These are phyloP conservation scores for Aythya baeri DNA, from an alignment of 2,113 vertebrate genomes.

Conservation along the genomic window DNA sequence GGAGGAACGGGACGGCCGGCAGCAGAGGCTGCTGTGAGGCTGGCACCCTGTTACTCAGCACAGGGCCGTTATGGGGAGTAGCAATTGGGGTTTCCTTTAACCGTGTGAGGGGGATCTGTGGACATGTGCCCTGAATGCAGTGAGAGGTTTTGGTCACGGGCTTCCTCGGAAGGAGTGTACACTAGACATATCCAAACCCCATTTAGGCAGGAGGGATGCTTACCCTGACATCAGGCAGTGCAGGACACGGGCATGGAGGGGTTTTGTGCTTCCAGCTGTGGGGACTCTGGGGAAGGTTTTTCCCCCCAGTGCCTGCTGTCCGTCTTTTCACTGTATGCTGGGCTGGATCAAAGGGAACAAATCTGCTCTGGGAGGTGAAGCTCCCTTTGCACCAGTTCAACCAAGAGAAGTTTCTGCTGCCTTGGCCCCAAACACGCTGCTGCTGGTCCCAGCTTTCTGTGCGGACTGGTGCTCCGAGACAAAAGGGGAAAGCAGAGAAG, in stretches of 20 bases:
- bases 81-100: neutral
- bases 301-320: neutral
- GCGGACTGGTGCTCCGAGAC: neutral
- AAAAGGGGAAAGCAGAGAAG: neutral
- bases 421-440: accelerated
- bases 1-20: neutral
- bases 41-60: neutral
- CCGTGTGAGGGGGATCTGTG: neutral
- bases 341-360: neutral
- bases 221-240: too few species aligned
- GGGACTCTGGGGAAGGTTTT: neutral
- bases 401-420: neutral
- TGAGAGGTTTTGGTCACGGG: neutral
- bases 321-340: neutral
- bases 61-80: neutral
- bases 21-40: neutral
- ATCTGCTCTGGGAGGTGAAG: neutral
- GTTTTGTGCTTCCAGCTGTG: neutral
- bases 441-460: neutral
- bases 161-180: neutral
- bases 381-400: neutral
- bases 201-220: neutral
- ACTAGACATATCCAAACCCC: neutral
- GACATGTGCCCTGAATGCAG: neutral
- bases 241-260: neutral